Evolutionary conservation across 2,888 invertebrate genomes (phyloP), one percentile per base, ranked within the genome.

Genomic region (Drosophila rellima): DNA sequence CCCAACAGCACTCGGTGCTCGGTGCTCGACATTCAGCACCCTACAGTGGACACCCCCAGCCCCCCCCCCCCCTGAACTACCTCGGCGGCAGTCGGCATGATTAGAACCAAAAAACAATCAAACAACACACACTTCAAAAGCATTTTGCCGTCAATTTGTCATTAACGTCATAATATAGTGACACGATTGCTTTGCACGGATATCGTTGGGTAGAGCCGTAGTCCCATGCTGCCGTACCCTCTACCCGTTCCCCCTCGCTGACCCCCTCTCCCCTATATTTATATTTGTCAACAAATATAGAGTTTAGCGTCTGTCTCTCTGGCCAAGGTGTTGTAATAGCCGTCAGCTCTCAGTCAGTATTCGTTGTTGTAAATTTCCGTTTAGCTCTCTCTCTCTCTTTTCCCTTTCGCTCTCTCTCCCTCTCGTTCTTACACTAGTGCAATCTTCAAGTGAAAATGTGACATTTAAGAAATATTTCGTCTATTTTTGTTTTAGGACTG

Each of bases 91-190:
- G 90, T 88, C 84, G 81, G 88, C 85, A 89, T 88, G 90, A 90
- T 87, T 90, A 89, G 89, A 88, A 81, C 91, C 82, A 33, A 75
- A 76, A 78, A 75, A 90, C 91, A 91, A 91, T 90, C 90, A 91
- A 91, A 91, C 90, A 89, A 75, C 83, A 77, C 74, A 89, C 77
- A 91, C 90, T 79, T 91, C 91, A 91, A 91, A 91, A 81, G 70
- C 77, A 78, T 84, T 89, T 79, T 62, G 82, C 91, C 92, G 92
- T 83, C 92, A 92, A 92, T 92, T 92, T 92, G 92, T 92, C 91
- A 91, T 91, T 90, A 90, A 78, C 80, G 82, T 82, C 82, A 88
- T 89, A 91, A 90, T 90, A 90, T 90, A 91, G 86, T 90, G 91
- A 90, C 91, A 90, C 85, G 88, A 90, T 90, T 85, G 90, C 82